phyloP scores from a whole-genome alignment of 2,113 vertebrate species.

The Sebastes schlegelii region DNA sequence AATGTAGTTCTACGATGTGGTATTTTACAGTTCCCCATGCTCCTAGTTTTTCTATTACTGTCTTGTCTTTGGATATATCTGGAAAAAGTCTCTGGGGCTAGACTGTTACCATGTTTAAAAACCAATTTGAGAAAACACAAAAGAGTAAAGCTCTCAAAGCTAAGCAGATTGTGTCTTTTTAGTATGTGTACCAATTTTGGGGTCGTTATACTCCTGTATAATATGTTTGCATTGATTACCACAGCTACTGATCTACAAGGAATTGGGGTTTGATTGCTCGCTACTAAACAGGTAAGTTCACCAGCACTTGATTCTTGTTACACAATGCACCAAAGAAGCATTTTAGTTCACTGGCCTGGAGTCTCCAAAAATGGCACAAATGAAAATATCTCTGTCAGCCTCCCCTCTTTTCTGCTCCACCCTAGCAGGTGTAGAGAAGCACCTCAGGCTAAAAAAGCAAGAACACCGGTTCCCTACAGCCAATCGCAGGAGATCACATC shows the following conservation, averaged over 20 bases:
- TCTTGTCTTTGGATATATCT: no score
- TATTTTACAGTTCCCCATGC: no score
- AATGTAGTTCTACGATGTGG: no score
- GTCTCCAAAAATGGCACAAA: not conserved
- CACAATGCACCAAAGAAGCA: not conserved
- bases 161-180: no score
- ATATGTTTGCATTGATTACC: not conserved
- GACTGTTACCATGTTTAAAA: no score
- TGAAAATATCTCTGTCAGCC: not conserved
- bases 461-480: not conserved
- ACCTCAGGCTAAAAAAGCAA: not conserved
- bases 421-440: constrained; percentile 8
- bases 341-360: not conserved
- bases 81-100: no score
- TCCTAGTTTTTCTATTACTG: no score
- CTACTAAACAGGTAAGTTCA: not conserved
- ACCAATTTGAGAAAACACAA: no score
- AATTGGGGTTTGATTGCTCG: not conserved
- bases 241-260: not conserved
- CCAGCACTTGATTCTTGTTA: not conserved
- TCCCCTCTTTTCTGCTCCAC: constrained; percentile 1
- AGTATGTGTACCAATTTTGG: no score
- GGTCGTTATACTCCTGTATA: not conserved
- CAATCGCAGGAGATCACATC: constrained; percentile 9
- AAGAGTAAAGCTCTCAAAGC: no score